phyloP scores from a whole-genome alignment of 2,113 vertebrate species.

The Climacteris rufus region DNA sequence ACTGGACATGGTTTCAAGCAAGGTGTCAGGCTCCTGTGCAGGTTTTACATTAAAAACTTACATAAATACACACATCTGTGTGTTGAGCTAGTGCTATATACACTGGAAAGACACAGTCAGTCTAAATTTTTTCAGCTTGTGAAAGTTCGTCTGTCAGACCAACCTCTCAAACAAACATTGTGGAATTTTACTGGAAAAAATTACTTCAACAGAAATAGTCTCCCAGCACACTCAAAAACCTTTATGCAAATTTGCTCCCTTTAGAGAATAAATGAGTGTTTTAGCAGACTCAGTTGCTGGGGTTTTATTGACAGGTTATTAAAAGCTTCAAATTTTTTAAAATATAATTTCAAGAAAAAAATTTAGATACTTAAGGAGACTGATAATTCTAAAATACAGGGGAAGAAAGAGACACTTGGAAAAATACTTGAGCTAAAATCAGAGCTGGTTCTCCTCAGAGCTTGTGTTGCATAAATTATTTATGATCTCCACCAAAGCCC shows the following conservation, averaged over 20 bases:
- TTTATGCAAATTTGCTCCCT: conserved; percentile 27
- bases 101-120: not conserved
- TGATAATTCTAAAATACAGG: not conserved
- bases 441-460: not conserved
- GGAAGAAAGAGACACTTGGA: not conserved
- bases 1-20: not conserved
- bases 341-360: not conserved
- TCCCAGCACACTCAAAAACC: conserved; percentile 1
- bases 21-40: not conserved
- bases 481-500: not conserved
- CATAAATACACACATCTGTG: not conserved
- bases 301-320: conserved; percentile 6
- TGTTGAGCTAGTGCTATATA: not conserved
- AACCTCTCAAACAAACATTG: conserved; percentile 32
- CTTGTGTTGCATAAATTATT: not conserved
- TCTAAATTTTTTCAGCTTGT: conserved; percentile 22
- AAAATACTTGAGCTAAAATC: not conserved
- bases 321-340: not conserved
- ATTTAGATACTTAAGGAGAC: not conserved
- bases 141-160: conserved; percentile 20
- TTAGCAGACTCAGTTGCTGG: not conserved
- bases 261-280: not conserved
- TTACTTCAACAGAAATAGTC: conserved; percentile 10
- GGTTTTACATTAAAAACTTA: not conserved
- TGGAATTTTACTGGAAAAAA: conserved; percentile 46